Evolutionary conservation across 1,140 invertebrate genomes (phyloP), one percentile per base, ranked within the genome.

Genomic region (Apocrypta bakeri): DNA sequence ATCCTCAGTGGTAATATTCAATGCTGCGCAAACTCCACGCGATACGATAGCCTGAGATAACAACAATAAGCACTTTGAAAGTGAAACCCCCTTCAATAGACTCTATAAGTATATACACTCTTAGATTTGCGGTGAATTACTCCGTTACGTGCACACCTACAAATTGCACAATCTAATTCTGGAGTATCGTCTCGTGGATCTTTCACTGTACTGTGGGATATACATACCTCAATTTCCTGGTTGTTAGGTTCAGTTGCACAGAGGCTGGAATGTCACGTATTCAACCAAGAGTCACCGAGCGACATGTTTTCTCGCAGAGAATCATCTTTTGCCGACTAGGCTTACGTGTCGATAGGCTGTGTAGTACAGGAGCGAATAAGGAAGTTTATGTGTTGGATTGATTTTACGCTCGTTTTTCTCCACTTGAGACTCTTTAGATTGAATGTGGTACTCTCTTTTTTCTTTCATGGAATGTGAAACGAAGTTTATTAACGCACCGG

Each of bases 121-220:
- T 37, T 9, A 9, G 9, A 9, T 17, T 2, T 9, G 63, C 63
- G 63, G 63, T 29, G 77, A 79, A 71, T 71, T 79, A 79, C 77
- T 79, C 25, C 40, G 66, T 79, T 79, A 71, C 66, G 69, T 80
- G 79, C 79, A 63, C 69, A 74, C 71, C 79, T 74, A 81, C 79
- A 42, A 81, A 81, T 81, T 81, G 79, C 79, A 48, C 79, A 81
- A 81, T 81, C 79, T 74, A 66, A 74, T 66, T 66, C 71, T 66
- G 61, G 33, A 66, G 79, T 74, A 81, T 81, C 79, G 71, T 74
- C 79, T 48, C 56, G 79, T 21, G 29, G 25, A 80, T 80, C 69
- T 74, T 40, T 73, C 33, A 9, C 33, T 9, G 33, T 6, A 37
- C 21, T 17, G 24, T 27, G 63, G 9, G 63, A 25, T 29, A 29